These are phyloP conservation scores for Thalassaphorura encarpata DNA, from an alignment of 1,140 invertebrate genomes.

Conservation along the genomic window DNA sequence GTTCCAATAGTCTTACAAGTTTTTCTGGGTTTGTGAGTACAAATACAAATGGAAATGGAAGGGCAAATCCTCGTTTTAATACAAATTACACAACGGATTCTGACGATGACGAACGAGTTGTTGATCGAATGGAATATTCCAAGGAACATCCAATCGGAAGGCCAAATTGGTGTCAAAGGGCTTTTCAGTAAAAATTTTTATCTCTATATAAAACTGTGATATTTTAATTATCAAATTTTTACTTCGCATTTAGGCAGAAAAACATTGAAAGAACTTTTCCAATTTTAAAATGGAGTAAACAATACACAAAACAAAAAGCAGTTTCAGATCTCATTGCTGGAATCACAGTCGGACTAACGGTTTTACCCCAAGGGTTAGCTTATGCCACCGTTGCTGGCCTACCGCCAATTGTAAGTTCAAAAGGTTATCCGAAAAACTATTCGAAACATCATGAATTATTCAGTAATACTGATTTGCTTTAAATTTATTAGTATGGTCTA, in stretches of 20 bases:
- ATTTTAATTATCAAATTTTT: too few relatives aligned
- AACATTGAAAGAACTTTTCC: constrained; percentile 49
- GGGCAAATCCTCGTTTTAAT: background rate
- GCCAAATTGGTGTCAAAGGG: constrained; percentile 30
- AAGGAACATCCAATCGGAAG: background rate
- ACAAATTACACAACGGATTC: background rate
- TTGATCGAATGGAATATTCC: background rate
- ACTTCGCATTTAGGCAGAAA: constrained; percentile 47
- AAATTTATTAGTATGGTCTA: constrained; percentile 56
- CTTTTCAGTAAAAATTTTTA: constrained; percentile 38
- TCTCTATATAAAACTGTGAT: too few relatives aligned
- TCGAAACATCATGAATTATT: too few relatives aligned
- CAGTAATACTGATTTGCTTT: background rate
- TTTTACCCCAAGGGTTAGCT: constrained; percentile 68
- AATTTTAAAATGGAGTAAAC: constrained; percentile 49
- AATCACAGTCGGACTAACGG: constrained; percentile 67
- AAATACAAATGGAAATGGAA: background rate
- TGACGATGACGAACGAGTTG: background rate
- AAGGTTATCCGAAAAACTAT: background rate
- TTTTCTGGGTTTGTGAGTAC: constrained; percentile 11
- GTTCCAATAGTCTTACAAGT: constrained; percentile 15
- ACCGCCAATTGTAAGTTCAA: constrained; percentile 33
- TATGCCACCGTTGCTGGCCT: constrained; percentile 41
- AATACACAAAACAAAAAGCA: constrained; percentile 44
- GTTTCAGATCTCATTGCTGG: constrained; percentile 34